Evolutionary conservation across 2,888 invertebrate species (phyloP).

Genomic region (Silvanus unidentatus): DNA sequence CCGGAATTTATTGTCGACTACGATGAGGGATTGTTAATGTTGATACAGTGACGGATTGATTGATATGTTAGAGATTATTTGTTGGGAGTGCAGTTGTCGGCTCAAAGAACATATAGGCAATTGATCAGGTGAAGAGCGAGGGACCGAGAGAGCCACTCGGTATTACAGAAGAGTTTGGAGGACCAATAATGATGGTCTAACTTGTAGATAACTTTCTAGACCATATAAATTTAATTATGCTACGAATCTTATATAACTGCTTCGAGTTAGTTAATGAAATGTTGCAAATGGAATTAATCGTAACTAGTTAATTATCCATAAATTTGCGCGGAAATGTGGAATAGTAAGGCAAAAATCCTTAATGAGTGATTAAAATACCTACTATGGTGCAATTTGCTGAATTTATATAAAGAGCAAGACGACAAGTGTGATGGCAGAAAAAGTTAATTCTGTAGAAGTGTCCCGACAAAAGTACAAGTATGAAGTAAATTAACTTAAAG

Average conservation of each 20-base stretch:
- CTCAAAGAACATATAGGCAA: no score
- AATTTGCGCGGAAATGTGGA: conserved; percentile 20
- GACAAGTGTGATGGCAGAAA: not conserved
- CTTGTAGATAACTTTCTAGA: not conserved
- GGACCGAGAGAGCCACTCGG: no score
- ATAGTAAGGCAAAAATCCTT: conserved; percentile 4
- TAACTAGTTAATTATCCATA: conserved; percentile 26
- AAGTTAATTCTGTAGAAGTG: not conserved
- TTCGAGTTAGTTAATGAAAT: conserved; percentile 6
- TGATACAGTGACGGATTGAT: no score
- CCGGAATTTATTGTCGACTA: no score
- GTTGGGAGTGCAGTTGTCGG: no score
- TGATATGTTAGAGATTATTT: no score
- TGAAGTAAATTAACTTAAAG: not conserved
- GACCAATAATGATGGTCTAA: no score
- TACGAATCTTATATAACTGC: not conserved
- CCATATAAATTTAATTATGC: not conserved
- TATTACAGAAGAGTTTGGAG: no score
- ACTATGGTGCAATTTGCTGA: no score
- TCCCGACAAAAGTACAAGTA: not conserved
- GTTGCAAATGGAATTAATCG: conserved; percentile 23
- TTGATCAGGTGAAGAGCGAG: no score
- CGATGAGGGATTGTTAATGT: no score
- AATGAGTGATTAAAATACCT: conserved; percentile 9
- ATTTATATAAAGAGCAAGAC: not conserved